Evolutionary conservation across 2,113 vertebrate genomes (phyloP).

Genomic region (Mandrillus leucophaeus): DNA sequence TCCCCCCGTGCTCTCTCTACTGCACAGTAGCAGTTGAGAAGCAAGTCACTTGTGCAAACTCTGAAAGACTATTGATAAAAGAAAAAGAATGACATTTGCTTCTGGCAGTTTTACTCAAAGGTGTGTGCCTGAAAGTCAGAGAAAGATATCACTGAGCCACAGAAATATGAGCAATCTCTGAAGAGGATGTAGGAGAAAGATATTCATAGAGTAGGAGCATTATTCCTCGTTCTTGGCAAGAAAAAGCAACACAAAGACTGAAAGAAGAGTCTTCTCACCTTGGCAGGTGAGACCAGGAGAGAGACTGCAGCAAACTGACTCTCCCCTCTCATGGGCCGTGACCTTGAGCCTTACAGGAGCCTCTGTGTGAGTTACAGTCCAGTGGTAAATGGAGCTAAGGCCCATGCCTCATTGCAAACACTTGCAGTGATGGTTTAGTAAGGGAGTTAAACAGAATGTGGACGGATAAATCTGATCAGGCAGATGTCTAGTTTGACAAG

Average conservation of each 20-base stretch:
- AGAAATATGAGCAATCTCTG: slow-evolving; percentile 81
- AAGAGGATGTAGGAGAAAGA: slow-evolving; percentile 73
- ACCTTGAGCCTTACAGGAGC: slow-evolving; percentile 56
- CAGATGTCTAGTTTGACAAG: not conserved
- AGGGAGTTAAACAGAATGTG: not conserved
- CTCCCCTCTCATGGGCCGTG: not conserved
- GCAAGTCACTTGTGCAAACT: slow-evolving; percentile 77
- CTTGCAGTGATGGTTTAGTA: not conserved
- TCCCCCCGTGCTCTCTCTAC: slow-evolving; percentile 71
- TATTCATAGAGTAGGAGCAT: slow-evolving; percentile 55
- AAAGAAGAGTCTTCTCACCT: slow-evolving; percentile 48
- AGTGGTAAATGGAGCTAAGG: slow-evolving; percentile 36
- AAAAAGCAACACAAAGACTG: slow-evolving; percentile 63
- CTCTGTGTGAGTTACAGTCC: slow-evolving; percentile 34
- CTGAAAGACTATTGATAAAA: slow-evolving; percentile 84
- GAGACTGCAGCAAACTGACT: slow-evolving; percentile 51
- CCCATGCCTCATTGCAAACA: not conserved
- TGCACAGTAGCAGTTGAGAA: slow-evolving; percentile 77
- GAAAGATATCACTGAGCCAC: slow-evolving; percentile 77
- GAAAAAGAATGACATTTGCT: slow-evolving; percentile 84
- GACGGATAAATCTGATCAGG: not conserved
- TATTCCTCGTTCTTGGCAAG: slow-evolving; percentile 54
- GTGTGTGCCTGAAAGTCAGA: slow-evolving; percentile 81
- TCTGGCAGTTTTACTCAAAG: slow-evolving; percentile 84
- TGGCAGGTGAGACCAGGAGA: slow-evolving; percentile 63